Percentiles rank a stretch among this genome's conserved stretches.
These are phyloP conservation scores for Ibycter americanus DNA, from an alignment of 2,797 vertebrate genomes.

Conservation along the genomic window DNA sequence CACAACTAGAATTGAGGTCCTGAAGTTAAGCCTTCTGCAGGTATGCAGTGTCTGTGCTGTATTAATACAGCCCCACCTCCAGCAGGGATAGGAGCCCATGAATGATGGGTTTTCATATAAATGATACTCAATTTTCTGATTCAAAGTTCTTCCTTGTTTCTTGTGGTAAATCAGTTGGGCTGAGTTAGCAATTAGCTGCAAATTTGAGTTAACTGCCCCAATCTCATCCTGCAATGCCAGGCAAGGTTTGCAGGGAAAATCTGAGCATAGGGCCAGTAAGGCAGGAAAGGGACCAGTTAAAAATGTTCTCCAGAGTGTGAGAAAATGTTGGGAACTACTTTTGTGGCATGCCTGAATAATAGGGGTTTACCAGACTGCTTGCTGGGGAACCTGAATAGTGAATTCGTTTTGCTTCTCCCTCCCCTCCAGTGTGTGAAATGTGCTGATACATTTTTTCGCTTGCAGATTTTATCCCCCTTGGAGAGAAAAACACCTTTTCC, in stretches of 20 bases:
- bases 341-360: neutral
- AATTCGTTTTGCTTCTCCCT: neutral
- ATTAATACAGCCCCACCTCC: neutral
- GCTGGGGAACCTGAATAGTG: neutral
- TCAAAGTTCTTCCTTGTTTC: neutral
- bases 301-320: neutral
- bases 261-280: neutral
- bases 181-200: neutral
- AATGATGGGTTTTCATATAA: neutral
- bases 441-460: neutral
- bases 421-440: neutral
- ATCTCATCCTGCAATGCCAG: neutral
- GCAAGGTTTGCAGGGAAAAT: neutral
- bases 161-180: neutral
- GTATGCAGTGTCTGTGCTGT: neutral
- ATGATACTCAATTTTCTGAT: neutral
- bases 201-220: neutral
- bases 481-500: neutral
- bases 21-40: neutral
- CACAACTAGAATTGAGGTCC: neutral
- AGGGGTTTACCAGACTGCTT: neutral
- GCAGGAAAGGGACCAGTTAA: neutral
- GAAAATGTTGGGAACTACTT: neutral
- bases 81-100: neutral
- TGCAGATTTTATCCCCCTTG: neutral